phyloP scores from a whole-genome alignment of 1,140 invertebrate genomes.

The Drosophila lacteicornis region DNA sequence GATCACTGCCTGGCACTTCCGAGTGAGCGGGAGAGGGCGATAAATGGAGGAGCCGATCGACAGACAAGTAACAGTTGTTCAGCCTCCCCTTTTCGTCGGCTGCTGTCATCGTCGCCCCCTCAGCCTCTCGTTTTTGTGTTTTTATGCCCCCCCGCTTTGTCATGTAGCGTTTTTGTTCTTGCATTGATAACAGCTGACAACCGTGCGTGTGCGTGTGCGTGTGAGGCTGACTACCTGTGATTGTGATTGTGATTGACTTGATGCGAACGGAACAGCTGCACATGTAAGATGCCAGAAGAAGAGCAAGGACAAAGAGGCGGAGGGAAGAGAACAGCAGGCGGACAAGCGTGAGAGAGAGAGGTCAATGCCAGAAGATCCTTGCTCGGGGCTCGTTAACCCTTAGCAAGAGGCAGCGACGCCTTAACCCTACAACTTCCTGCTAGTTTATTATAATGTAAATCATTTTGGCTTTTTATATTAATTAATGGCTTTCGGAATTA shows the following conservation, averaged over 20 bases:
- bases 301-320: neutral
- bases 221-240: conserved; percentile 56
- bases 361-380: conserved; percentile 34
- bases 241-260: conserved; percentile 45
- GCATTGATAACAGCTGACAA: conserved; percentile 49
- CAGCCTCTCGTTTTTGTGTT: conserved; percentile 12
- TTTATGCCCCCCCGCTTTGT: conserved; percentile 20
- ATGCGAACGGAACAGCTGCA: conserved; percentile 65
- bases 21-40: conserved; percentile 34
- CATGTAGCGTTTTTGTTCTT: conserved; percentile 22
- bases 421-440: neutral
- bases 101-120: neutral
- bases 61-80: conserved; percentile 48
- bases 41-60: conserved; percentile 31
- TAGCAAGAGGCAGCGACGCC: neutral
- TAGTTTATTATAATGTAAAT: neutral
- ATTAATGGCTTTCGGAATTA: neutral
- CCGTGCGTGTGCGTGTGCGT: conserved; percentile 13
- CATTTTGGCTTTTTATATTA: too few relatives aligned
- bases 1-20: conserved; percentile 30
- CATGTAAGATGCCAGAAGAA: conserved; percentile 40
- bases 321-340: neutral
- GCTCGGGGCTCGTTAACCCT: neutral
- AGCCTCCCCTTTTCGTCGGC: conserved; percentile 19
- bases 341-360: conserved; percentile 20